phyloP scores from a whole-genome alignment of 2,888 invertebrate species.

The Parthenolecanium corni region DNA sequence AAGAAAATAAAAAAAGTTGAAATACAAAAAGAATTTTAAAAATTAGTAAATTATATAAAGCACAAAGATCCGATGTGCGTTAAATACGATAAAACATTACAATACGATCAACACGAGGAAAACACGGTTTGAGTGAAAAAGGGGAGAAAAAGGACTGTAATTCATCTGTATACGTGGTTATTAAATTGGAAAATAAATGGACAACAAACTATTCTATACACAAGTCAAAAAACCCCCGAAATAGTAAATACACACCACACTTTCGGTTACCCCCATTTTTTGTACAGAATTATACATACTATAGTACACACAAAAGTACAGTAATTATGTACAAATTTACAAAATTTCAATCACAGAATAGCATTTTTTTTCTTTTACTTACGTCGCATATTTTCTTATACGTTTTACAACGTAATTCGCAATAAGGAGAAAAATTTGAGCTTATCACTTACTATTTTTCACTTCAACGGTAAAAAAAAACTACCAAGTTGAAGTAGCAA shows the following conservation, averaged over 20 bases:
- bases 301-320: no score
- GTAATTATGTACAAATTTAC: no score
- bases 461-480: no score
- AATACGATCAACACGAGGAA: background rate
- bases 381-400: no score
- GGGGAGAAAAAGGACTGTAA: background rate
- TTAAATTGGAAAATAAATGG: background rate
- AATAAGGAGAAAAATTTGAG: no score
- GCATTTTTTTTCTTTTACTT: no score
- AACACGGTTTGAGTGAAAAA: background rate
- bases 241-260: background rate
- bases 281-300: no score
- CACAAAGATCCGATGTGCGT: background rate
- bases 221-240: background rate
- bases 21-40: background rate
- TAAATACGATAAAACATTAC: background rate
- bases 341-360: no score
- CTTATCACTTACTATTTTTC: no score
- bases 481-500: no score
- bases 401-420: no score
- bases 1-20: background rate
- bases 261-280: background rate
- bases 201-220: background rate
- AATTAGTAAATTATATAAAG: background rate
- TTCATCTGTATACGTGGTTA: background rate